A percentile compares a stretch with the other conserved stretches of the same genome.
phyloP scores from a whole-genome alignment of 2,797 vertebrate genomes.

The Furcifer pardalis region DNA sequence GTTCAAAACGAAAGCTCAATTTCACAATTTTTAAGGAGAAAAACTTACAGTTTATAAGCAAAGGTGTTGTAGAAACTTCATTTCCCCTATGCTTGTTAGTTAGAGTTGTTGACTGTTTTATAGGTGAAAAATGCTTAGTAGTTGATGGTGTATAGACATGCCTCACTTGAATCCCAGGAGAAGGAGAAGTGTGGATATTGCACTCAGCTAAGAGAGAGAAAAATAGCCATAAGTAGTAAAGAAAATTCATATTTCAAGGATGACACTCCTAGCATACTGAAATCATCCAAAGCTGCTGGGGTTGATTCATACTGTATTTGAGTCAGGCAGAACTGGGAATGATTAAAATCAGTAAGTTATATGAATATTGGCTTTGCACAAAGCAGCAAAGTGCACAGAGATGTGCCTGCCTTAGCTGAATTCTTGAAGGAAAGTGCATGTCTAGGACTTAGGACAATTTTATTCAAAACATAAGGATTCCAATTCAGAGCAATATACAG shows the following conservation, averaged over 20 bases:
- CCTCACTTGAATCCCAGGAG: conserved; percentile 95
- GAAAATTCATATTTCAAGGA: conserved; percentile 18
- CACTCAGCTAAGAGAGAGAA: conserved; percentile 86
- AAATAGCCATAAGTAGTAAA: conserved; percentile 36
- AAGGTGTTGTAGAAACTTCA: conserved; percentile 95
- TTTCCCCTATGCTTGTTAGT: conserved; percentile 99
- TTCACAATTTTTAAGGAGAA: conserved; percentile 12
- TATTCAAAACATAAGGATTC: background rate
- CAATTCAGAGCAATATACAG: background rate
- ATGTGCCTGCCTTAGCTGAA: background rate
- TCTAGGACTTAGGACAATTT: background rate
- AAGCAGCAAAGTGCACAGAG: background rate
- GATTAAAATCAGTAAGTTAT: background rate
- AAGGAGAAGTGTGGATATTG: conserved; percentile 97
- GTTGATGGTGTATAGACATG: conserved; percentile 98
- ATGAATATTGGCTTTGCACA: background rate
- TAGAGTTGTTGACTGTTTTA: conserved; percentile 97
- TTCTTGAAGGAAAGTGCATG: background rate
- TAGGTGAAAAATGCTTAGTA: conserved; percentile 98
- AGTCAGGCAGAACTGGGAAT: background rate
- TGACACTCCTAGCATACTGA: background rate
- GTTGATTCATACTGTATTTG: background rate
- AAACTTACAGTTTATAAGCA: conserved; percentile 93
- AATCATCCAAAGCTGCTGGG: background rate
- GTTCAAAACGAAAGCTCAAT: conserved; percentile 33